Evolutionary conservation across 2,888 invertebrate genomes (phyloP), one percentile per base, ranked within the genome.

Genomic region (Drosophila testacea): DNA sequence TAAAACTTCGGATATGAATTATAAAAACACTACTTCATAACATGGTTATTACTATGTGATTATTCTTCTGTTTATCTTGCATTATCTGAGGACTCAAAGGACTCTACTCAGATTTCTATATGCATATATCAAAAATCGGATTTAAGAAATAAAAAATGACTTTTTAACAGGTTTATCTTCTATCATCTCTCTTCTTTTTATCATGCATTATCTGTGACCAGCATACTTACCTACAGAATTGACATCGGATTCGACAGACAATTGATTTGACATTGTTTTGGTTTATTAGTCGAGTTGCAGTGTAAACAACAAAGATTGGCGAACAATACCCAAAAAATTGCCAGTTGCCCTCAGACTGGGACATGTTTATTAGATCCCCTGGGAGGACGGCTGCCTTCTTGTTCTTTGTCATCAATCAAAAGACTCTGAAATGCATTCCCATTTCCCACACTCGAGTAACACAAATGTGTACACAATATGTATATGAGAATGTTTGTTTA

Each of bases 361-460:
- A 88, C 88, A 85, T 83, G 77, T 85, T 79, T 88, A 85, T 88
- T 89, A 85, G 84, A 64, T 79, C 88, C 80, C 84, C 77, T 27
- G 82, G 82, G 85, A 73, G 60, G 56, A 55, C 39, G 34, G 65
- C 67, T 76, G 68, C 1, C 44, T 13, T 11, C 50, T 59, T 27
- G 11, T 41, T 47, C 62, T 51, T 28, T 60, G 62, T 68, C 79
- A 80, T 80, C 83, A 69, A 79, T 79, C 79, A 79, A 65, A 46
- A 9, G 56, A 38, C 3, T 28, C n/a, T 36, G 16, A 42, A 50
- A 39, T 51, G 50, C 67, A 73, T 70, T 52, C 64, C 28, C 69
- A 51, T 50, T 83, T 83, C 88, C 86, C 83, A 83, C 75, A 81
- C 60, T 63, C 22, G 44, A 46, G 27, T 28, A n/a, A 22, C 16